These are phyloP conservation scores for Sesamia nonagrioides DNA, from an alignment of 1,140 invertebrate genomes.

Conservation along the genomic window DNA sequence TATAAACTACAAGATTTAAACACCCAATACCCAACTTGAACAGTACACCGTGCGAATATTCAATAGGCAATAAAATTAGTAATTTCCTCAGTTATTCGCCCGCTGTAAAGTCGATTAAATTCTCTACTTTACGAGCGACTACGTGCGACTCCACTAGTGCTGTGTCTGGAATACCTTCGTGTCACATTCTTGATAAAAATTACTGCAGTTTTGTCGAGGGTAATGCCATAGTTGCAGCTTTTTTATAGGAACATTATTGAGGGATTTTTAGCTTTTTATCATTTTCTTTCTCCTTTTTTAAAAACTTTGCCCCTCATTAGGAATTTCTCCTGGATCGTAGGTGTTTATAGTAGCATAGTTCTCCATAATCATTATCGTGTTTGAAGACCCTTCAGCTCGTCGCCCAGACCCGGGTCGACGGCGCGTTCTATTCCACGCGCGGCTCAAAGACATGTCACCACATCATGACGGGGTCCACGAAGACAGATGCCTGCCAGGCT, in stretches of 20 bases:
- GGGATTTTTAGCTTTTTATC: not conserved
- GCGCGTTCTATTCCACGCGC: too few relatives aligned
- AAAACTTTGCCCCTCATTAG: too few relatives aligned
- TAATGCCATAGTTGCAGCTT: not conserved
- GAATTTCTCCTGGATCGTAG: too few relatives aligned
- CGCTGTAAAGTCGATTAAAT: constrained; percentile 56
- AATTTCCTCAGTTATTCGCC: constrained; percentile 43
- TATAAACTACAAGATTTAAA: constrained; percentile 7
- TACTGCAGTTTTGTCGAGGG: constrained; percentile 15
- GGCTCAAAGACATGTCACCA: too few relatives aligned
- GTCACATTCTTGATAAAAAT: constrained; percentile 17
- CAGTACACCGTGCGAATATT: not conserved
- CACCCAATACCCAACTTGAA: not conserved
- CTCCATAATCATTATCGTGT: too few relatives aligned
- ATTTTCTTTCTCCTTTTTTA: too few relatives aligned
- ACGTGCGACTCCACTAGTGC: constrained; percentile 37
- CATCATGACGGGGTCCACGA: too few relatives aligned
- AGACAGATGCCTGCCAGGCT: too few relatives aligned
- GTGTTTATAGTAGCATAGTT: too few relatives aligned
- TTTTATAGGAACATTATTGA: not conserved
- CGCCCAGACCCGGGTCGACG: too few relatives aligned
- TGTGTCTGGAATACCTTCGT: constrained; percentile 1
- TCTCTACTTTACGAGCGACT: constrained; percentile 48
- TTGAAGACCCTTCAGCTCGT: too few relatives aligned
- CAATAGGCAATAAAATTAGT: constrained; percentile 51